These are phyloP conservation scores for Onychostruthus taczanowskii DNA, from an alignment of 2,113 vertebrate genomes.

Conservation along the genomic window DNA sequence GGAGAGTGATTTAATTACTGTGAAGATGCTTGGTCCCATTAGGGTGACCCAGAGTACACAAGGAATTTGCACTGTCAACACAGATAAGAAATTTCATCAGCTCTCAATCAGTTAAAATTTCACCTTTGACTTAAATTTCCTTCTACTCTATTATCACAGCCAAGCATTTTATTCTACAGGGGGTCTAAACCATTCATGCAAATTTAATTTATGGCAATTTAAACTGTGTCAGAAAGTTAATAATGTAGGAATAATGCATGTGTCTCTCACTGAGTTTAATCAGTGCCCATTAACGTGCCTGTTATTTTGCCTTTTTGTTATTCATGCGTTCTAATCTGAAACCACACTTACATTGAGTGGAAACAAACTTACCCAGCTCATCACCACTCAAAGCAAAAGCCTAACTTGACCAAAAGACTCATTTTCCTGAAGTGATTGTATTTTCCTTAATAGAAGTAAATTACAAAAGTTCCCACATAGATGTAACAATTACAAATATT, in stretches of 20 bases:
- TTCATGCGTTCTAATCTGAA: background rate
- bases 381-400: background rate
- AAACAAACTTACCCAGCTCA: background rate
- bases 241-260: conserved; percentile 63
- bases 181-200: background rate
- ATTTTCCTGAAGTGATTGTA: background rate
- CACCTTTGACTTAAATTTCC: conserved; percentile 4
- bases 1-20: background rate
- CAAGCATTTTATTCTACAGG: conserved; percentile 8
- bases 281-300: conserved; percentile 35
- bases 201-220: conserved; percentile 62
- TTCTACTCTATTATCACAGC: background rate
- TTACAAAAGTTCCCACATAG: background rate
- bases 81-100: conserved; percentile 18
- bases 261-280: conserved; percentile 67
- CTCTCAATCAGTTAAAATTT: conserved; percentile 7
- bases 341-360: background rate
- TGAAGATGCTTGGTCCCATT: background rate
- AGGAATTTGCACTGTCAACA: background rate
- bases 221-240: conserved; percentile 67
- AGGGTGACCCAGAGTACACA: background rate
- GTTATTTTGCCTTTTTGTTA: conserved; percentile 44
- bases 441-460: background rate
- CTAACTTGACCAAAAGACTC: background rate
- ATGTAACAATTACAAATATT: background rate